phyloP scores from a whole-genome alignment of 2,888 invertebrate species.

The Caenorhabditis becei region DNA sequence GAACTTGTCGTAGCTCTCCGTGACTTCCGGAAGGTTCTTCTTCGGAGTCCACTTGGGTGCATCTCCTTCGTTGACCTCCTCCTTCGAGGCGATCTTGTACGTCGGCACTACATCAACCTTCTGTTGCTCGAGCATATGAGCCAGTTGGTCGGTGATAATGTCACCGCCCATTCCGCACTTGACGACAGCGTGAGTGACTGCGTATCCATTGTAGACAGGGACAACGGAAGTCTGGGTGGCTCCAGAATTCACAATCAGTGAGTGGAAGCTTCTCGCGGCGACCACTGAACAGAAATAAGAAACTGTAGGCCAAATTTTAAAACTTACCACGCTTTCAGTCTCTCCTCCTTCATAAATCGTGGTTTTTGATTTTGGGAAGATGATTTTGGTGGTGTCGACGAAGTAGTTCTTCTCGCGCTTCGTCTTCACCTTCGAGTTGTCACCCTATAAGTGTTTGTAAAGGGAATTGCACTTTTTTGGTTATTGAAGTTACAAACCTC shows the following conservation, averaged over 20 bases:
- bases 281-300: constrained; percentile 93
- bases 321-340: constrained; percentile 92
- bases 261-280: constrained; percentile 92
- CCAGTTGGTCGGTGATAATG: constrained; percentile 89
- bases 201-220: constrained; percentile 97
- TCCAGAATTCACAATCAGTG: constrained; percentile 95
- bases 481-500: constrained; percentile 22
- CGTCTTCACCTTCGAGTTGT: constrained; percentile 53
- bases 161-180: constrained; percentile 97
- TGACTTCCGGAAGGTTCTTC: constrained; percentile 85
- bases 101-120: constrained; percentile 87
- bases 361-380: constrained; percentile 91
- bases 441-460: constrained; percentile 16
- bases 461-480: neutral
- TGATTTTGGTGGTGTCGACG: constrained; percentile 94
- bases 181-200: constrained; percentile 90
- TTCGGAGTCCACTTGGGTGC: constrained; percentile 89
- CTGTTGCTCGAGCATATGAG: constrained; percentile 72
- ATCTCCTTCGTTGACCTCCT: constrained; percentile 92
- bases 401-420: constrained; percentile 84
- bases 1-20: constrained; percentile 95
- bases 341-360: constrained; percentile 98
- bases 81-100: constrained; percentile 88
- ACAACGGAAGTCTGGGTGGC: constrained; percentile 98
- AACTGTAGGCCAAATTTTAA: constrained; percentile 92